Conservation (phyloP, 2,888 invertebrate species). For the Phragmatobia fuliginosa region DNA sequence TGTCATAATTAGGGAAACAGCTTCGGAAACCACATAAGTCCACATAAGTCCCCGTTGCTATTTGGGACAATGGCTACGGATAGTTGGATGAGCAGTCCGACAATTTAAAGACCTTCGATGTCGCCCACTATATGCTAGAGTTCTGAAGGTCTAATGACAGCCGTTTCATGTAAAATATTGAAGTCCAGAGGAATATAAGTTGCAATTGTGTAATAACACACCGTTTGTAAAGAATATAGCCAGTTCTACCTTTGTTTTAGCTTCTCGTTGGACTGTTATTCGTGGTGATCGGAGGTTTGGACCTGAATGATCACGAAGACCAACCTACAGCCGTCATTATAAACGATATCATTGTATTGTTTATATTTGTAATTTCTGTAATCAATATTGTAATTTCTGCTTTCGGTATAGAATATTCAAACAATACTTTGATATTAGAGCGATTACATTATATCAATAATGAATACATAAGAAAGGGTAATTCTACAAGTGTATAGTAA, state of each 20-base stretch:
- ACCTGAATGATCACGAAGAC: constrained; percentile 91
- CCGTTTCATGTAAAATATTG: too few relatives aligned
- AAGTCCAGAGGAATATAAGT: too few relatives aligned
- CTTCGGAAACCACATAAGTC: neutral
- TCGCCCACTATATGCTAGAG: neutral
- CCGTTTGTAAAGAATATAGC: neutral
- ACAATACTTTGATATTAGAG: constrained; percentile 87
- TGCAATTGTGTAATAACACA: neutral
- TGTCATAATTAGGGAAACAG: too few relatives aligned
- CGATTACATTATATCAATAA: constrained; percentile 74
- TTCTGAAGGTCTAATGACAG: neutral
- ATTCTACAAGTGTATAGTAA: constrained; percentile 50
- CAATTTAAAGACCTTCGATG: neutral
- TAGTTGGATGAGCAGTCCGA: neutral
- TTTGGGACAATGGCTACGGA: neutral
- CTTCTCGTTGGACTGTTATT: constrained; percentile 93
- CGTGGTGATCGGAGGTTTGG: constrained; percentile 93
- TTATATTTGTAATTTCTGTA: constrained; percentile 93
- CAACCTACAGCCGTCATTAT: constrained; percentile 92
- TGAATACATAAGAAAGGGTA: constrained; percentile 72
- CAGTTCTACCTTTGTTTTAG: constrained; percentile 85
- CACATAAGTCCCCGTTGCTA: too few relatives aligned
- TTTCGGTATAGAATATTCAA: constrained; percentile 93
- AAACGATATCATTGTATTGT: constrained; percentile 93
- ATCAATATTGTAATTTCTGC: constrained; percentile 94